Percentiles rank a stretch among this genome's conserved stretches.
Evolutionary conservation across 1,140 invertebrate species (phyloP).

Genomic region (Pachypeltis micranthus): DNA sequence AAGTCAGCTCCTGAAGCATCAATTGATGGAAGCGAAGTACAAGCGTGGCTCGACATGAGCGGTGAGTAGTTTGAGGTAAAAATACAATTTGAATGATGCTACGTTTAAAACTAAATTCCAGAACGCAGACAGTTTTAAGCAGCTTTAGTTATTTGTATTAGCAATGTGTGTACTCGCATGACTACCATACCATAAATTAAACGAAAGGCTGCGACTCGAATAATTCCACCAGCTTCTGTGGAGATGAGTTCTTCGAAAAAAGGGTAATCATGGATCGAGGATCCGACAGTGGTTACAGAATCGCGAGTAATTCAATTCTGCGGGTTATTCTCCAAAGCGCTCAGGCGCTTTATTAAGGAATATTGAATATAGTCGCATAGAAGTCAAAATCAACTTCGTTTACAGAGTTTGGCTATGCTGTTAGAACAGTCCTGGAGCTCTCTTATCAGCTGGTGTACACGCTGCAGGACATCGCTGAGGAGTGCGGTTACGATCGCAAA

Average conservation of each 20-base stretch:
- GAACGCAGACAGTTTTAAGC: neutral
- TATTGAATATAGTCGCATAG: no score
- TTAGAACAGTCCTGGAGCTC: constrained; percentile 11
- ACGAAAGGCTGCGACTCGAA: no score
- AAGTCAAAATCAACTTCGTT: neutral
- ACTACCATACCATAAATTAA: no score
- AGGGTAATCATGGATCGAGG: no score
- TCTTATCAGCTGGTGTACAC: neutral
- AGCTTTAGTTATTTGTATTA: neutral
- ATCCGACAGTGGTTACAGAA: no score
- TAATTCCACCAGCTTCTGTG: no score
- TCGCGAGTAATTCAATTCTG: no score
- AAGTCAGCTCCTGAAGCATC: constrained; percentile 58
- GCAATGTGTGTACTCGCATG: neutral
- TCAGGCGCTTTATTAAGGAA: no score
- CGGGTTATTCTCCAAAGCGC: no score
- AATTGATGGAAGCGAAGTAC: constrained; percentile 63
- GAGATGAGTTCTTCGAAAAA: no score
- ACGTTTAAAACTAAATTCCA: no score
- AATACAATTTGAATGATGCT: neutral
- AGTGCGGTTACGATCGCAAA: constrained; percentile 18
- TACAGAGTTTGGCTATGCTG: constrained; percentile 3
- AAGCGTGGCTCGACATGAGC: constrained; percentile 81
- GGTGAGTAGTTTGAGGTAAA: no score
- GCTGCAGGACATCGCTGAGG: constrained; percentile 16